Evolutionary conservation across 2,888 invertebrate species (phyloP), one percentile per base, ranked within the genome.

Genomic region (Apotomis capreana): DNA sequence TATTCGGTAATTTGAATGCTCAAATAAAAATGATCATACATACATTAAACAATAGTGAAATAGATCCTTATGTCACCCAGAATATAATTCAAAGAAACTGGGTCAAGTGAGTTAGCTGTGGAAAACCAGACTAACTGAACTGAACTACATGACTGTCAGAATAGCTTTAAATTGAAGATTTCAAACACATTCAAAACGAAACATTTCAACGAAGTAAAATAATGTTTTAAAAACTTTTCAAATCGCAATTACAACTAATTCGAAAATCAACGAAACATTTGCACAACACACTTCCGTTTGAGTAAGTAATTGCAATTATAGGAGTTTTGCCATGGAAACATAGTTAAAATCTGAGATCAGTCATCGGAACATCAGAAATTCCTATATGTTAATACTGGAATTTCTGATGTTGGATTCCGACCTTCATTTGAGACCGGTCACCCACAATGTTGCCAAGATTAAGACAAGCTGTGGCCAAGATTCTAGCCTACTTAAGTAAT

Each of bases 311-410:
- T 58, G 55, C 44, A 44, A 63, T 61, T 67, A 46, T 62, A 37
- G 58, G 44, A 55, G 71, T 72, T 72, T 62, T 68, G 36, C 44
- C 71, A 72, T 70, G 10, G 55, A 68, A 70, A 44, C 60, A 64
- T 15, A 62, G 58, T 52, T 68, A 62, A 58, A 62, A 68, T 72
- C 49, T 62, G 46, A 62, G 62, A n/a, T 54, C 61, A 62, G 61
- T 55, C 68, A 71, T 62, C 55, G 68, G 62, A 72, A 72, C 71
- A 40, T 8, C 49, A 63, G 64, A 59, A 55, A 55, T 51, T 49
- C 49, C 46, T 37, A 69, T 49, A 46, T 15, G 13, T 26, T 26
- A 26, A 26, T 26, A 26, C 2, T 26, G 26, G 26, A 26, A 26
- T 26, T 26, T 36, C 46, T 49, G 36, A 40, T 37, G 37, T 63